Conservation (phyloP, 1,140 invertebrate species). For the Drosophila ogumai region DNA sequence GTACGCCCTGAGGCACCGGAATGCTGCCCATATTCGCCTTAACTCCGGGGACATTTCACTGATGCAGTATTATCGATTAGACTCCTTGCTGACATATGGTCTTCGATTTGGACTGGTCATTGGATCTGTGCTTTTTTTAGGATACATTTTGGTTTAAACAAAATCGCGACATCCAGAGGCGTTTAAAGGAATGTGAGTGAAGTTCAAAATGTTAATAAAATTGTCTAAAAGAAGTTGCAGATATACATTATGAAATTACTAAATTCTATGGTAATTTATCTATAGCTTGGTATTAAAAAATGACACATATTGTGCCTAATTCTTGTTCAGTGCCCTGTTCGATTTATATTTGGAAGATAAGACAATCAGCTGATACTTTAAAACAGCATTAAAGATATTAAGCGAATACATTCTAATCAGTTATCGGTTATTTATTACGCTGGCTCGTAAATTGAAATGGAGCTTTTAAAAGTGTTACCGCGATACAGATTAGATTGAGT, state of each 20-base stretch:
- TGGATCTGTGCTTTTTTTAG: slow-evolving; percentile 10
- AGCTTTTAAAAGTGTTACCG: neutral
- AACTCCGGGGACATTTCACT: slow-evolving; percentile 52
- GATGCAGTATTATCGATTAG: slow-evolving; percentile 36
- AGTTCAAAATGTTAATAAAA: too few relatives aligned
- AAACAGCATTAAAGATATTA: too few relatives aligned
- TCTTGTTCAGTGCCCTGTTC: too few relatives aligned
- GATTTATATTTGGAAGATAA: too few relatives aligned
- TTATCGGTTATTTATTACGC: neutral
- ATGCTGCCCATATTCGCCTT: slow-evolving; percentile 81
- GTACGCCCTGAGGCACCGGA: slow-evolving; percentile 84
- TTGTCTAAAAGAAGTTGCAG: too few relatives aligned
- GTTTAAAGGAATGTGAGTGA: too few relatives aligned
- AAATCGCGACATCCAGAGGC: neutral
- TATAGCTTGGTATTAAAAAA: too few relatives aligned
- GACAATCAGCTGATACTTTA: too few relatives aligned
- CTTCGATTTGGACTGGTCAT: slow-evolving; percentile 24
- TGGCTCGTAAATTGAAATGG: neutral
- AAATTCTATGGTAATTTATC: too few relatives aligned
- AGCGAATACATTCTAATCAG: neutral
- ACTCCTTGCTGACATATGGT: slow-evolving; percentile 2
- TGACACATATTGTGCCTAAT: too few relatives aligned
- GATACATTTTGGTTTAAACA: neutral
- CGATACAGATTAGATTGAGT: slow-evolving; percentile 13
- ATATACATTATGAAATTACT: too few relatives aligned